phyloP scores from a whole-genome alignment of 2,888 invertebrate species.

The Netelia virgata region DNA sequence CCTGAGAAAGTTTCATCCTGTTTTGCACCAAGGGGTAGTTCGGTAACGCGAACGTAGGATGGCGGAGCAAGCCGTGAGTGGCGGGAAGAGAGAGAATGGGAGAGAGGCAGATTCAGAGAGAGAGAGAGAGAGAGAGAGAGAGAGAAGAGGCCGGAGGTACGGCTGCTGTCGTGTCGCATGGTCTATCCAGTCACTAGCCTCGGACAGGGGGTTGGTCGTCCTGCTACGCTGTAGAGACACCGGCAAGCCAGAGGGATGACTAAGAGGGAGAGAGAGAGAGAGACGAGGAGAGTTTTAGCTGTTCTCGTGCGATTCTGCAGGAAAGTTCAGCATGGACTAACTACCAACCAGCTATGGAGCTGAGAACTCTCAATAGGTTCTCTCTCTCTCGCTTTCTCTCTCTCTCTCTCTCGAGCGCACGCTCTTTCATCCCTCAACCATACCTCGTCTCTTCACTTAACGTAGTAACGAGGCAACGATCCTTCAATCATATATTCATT shows the following conservation, averaged over 20 bases:
- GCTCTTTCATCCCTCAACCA: constrained; percentile 4
- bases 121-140: constrained; percentile 9
- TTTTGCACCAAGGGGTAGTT: constrained; percentile 74
- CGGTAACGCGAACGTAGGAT: constrained; percentile 61
- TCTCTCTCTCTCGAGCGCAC: not conserved
- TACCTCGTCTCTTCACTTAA: constrained; percentile 30
- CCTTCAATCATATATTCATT: constrained; percentile 63
- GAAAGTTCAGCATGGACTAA: constrained; percentile 57
- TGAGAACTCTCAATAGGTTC: constrained; percentile 38
- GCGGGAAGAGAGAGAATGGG: constrained; percentile 53
- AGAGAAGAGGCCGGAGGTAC: constrained; percentile 36
- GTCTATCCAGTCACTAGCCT: constrained; percentile 69
- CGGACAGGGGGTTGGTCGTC: constrained; percentile 60
- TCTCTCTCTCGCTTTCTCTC: not conserved
- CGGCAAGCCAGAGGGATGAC: constrained; percentile 35
- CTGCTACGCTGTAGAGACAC: constrained; percentile 12
- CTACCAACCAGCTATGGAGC: constrained; percentile 46
- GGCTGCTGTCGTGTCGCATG: constrained; percentile 70
- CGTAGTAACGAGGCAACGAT: constrained; percentile 57
- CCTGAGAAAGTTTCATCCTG: constrained; percentile 79
- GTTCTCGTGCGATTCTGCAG: constrained; percentile 51
- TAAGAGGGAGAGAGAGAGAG: constrained; percentile 46
- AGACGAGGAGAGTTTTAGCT: constrained; percentile 42
- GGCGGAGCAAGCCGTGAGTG: constrained; percentile 63
- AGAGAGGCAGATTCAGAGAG: constrained; percentile 27